A percentile compares a stretch with the other conserved stretches of the same genome.
Evolutionary conservation across 2,113 vertebrate species (phyloP).

Genomic region (Chelonoidis abingdonii): DNA sequence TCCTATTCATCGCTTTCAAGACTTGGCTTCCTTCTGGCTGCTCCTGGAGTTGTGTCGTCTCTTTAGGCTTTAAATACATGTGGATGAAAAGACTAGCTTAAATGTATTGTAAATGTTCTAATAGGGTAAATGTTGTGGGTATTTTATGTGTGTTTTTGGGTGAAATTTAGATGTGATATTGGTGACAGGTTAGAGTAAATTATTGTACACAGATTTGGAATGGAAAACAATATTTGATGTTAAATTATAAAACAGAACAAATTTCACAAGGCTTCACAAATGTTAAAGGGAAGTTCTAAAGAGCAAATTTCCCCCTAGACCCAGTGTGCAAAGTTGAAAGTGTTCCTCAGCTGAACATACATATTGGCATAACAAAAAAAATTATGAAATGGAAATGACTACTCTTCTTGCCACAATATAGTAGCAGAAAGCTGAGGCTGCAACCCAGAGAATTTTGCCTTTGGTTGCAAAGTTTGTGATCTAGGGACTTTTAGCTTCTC

Average conservation of each 20-base stretch:
- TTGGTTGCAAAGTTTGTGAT: constrained; percentile 27
- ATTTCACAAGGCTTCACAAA: constrained; percentile 16
- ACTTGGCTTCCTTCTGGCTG: constrained; percentile 30
- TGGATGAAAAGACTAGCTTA: constrained; percentile 23
- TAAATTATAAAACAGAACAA: constrained; percentile 12
- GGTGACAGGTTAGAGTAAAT: background rate
- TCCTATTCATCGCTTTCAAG: background rate
- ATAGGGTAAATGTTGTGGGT: background rate
- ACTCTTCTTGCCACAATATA: background rate
- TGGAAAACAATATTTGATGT: background rate
- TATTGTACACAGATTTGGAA: constrained; percentile 23
- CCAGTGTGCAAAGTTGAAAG: constrained; percentile 28
- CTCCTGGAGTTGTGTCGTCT: background rate
- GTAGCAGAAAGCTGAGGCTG: background rate
- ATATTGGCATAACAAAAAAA: background rate
- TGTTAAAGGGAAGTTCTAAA: constrained; percentile 36
- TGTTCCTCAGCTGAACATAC: constrained; percentile 33
- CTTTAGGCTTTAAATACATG: constrained; percentile 40
- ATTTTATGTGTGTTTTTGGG: background rate
- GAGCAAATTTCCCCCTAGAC: constrained; percentile 12
- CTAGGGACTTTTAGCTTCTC: background rate
- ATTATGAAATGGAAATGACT: constrained; percentile 45
- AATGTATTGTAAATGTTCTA: constrained; percentile 26
- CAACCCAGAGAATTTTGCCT: constrained; percentile 26
- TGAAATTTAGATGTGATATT: background rate